Evolutionary conservation across 2,888 invertebrate species (phyloP), one percentile per base, ranked within the genome.

Genomic region (Agrochola litura): DNA sequence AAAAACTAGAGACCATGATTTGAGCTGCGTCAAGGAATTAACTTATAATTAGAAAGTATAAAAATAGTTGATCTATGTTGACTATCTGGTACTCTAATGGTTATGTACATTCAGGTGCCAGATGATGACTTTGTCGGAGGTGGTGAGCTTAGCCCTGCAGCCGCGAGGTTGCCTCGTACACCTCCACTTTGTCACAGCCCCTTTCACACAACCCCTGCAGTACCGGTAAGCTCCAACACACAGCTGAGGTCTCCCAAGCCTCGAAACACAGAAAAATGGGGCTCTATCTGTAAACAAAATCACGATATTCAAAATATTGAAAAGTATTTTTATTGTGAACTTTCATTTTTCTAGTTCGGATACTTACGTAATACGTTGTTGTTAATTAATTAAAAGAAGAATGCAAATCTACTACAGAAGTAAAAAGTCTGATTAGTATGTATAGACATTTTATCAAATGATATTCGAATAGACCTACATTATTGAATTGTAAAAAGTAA

Each of bases 131-230:
- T 84, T 72, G 1, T 88, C 79, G n/a, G 88, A 49, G 10, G 91
- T 92, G 56, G 87, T 79, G 22, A 91, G 70, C n/a, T 87, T 89
- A 46, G 90, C 90, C 30, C 81, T 82, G 65, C 91, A 91, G 41
- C 90, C 89, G 0, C 85, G 75, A 6, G 88, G 84, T 74, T 91
- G 89, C 16, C 68, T 83, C 30, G 86, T 90, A 67, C 91, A 92
- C 30, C 90, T 79, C 91, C 92, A 91, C 16, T 79, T 83, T 6
- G 86, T 76, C 63, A 86, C 80, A 5, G 73, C 70, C 60, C 88
- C 49, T 63, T 37, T 56, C 73, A 54, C 75, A 8, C 73, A 71
- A 3, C 60, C 58, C 54, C 41, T 72, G 75, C 89, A 88, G 82
- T 86, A 91, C 25, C 88, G 85, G 67, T 91, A 82, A 12, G n/a